Base-by-base conservation (phyloP, 2,113 vertebrate genomes). In the Forbesichthys agassizii region DNA sequence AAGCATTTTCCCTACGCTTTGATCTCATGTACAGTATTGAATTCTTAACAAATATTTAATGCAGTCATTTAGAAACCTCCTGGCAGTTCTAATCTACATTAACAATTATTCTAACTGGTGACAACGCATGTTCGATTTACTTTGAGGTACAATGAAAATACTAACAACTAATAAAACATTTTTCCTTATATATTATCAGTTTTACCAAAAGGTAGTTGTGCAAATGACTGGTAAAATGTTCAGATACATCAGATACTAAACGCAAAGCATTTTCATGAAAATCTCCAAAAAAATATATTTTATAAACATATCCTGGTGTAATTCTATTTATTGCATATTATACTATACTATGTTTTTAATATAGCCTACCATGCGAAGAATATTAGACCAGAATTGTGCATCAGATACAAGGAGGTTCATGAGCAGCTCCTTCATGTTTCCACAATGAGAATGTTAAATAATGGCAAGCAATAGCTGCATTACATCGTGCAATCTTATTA, bases 1-100 rank as follows among this genome's bases (percentile, higher is more conserved):
- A 48, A 55, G 66, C 58, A 71, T 16, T 72, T 73, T 68, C 82
- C 69, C 73, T 82, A 75, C 52, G 66, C 64, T 54, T 61, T 49
- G 51, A 53, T 64, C 20, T 58, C 18, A 46, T 48, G 10, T 48
- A 48, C 62, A 33, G 47, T 10, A 60, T 6, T 68, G 1, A 11
- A 12, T 7, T 52, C 13, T 13, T 58, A 66, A 65, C 18, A 62
- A 53, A 62, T 11, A 57, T 62, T 51, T 49, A 11, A 56, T 67
- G 48, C 8, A 61, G 20, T 51, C 4, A 60, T 42, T 42, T 42
- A 60, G 59, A 16, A 42, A 0, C 1, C 0, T 46, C 10, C 56
- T 33, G 56, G 56, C 8, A 33, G 7, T 58, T 12, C 56, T 58
- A 33, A 42, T 7, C 56, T 5, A 18, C 2, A 55, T 5, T 12